Conservation (phyloP, 2,888 invertebrate genomes). For the Cenopis cana region DNA sequence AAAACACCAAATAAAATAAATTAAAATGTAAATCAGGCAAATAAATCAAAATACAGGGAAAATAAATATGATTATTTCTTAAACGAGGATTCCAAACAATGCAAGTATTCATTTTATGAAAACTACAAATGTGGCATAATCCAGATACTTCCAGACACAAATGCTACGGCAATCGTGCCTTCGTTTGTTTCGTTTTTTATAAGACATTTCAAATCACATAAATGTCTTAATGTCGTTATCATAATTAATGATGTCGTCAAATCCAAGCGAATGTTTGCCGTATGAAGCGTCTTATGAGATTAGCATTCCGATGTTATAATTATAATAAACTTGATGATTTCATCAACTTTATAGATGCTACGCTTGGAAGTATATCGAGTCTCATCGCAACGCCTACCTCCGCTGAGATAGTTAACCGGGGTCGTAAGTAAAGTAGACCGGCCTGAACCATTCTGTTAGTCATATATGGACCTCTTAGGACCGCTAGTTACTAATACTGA, state of each 20-base stretch:
- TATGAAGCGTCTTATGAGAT: not conserved
- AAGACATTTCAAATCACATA: not conserved
- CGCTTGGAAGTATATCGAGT: not conserved
- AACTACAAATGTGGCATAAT: not conserved
- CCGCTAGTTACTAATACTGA: too few species aligned
- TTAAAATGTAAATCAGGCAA: slow-evolving; percentile 46
- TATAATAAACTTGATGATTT: not conserved
- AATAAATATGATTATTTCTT: not conserved
- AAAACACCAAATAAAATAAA: slow-evolving; percentile 57
- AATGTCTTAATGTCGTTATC: not conserved
- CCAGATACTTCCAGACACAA: too few species aligned
- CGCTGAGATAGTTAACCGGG: too few species aligned
- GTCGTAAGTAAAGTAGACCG: too few species aligned
- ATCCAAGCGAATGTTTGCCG: not conserved
- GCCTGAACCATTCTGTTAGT: too few species aligned
- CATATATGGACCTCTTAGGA: too few species aligned
- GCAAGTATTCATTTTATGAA: not conserved
- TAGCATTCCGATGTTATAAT: not conserved
- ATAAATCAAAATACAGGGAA: slow-evolving; percentile 50
- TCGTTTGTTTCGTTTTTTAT: too few species aligned
- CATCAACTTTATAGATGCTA: not conserved
- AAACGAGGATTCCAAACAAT: not conserved
- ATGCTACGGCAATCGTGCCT: too few species aligned
- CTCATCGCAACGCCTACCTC: too few species aligned
- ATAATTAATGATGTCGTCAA: not conserved